Base-by-base conservation (phyloP, 2,797 vertebrate species). In the Aselliscus stoliczkanus region DNA sequence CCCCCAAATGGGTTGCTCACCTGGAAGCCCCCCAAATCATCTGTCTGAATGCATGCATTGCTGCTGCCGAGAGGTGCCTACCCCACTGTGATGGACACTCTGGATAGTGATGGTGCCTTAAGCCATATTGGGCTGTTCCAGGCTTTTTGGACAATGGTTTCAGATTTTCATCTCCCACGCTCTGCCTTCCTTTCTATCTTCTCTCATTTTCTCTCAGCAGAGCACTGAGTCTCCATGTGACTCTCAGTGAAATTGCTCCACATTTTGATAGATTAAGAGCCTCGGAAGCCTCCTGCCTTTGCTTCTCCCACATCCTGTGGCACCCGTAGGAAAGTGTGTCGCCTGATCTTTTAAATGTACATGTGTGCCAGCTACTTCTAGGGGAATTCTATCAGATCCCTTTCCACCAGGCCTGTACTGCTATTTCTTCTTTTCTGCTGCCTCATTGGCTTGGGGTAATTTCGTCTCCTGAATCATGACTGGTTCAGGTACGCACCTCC, bases 401-500 rank as follows among this genome's bases (percentile, higher is more conserved):
- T 72, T 58, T 13, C 10, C 14, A 15, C 31, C 29, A 23, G 37
- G 13, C 21, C 87, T 92, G 23, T 50, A 89, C 21, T 87, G 52
- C 37, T 75, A 14, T 25, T 84, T 80, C 31, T 94, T 92, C 27
- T 93, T 77, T 65, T 50, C 89, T 96, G 69, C 39, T 34, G 64
- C 69, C 70, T 94, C 27, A 76, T 80, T 93, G 72, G 25, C 54
- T 86, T 56, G 75, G 50, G 69, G 37, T 93, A 83, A 47, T 91
- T 89, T 94, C 88, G 75, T 92, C 82, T 91, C 52, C 65, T 31
- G 47, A 80, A 70, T 89, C 79, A 7, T 85, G 92, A 56, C 27
- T 73, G 31, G 54, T 91, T 97, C 25, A 50, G 37, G 21, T 27
- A 42, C 39, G 11, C 5, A 37, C 75, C 75, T 21, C 67, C 42